Percentiles rank a stretch among this genome's conserved stretches.
Evolutionary conservation across 2,113 vertebrate genomes (phyloP).

Genomic region (Noturus placidus): DNA sequence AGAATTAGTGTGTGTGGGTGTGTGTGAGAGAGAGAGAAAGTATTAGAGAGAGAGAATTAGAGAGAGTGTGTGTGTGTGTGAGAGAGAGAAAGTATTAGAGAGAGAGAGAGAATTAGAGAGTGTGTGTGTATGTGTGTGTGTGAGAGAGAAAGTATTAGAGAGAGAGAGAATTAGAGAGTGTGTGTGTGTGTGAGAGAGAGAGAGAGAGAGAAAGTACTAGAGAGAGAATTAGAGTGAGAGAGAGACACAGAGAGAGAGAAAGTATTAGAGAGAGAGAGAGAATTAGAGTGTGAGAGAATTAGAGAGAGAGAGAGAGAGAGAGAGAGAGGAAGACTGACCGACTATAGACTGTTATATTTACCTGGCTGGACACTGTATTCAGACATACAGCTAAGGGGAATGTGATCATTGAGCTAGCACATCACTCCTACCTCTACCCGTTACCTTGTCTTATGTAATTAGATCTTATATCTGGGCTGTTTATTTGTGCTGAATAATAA

Average conservation of each 20-base stretch:
- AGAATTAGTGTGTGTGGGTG: background rate
- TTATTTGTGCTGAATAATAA: background rate
- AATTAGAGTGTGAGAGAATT: background rate
- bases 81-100: too few relatives aligned
- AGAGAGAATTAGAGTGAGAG: too few relatives aligned
- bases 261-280: background rate
- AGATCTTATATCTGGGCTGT: background rate
- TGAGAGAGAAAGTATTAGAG: too few relatives aligned
- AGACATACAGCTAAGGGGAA: background rate
- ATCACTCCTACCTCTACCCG: background rate
- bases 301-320: background rate
- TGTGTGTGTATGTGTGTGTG: background rate
- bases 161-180: too few relatives aligned
- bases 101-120: too few relatives aligned
- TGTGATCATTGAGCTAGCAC: background rate
- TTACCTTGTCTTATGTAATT: background rate
- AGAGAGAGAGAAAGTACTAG: too few relatives aligned
- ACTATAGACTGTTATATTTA: background rate
- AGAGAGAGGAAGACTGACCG: background rate
- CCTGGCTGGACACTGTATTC: background rate
- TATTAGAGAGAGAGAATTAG: too few relatives aligned
- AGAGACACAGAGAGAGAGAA: background rate
- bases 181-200: background rate
- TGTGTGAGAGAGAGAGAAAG: too few relatives aligned
- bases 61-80: too few relatives aligned